These are phyloP conservation scores for Echinops telfairi DNA, from an alignment of 2,113 vertebrate genomes.

Conservation along the genomic window DNA sequence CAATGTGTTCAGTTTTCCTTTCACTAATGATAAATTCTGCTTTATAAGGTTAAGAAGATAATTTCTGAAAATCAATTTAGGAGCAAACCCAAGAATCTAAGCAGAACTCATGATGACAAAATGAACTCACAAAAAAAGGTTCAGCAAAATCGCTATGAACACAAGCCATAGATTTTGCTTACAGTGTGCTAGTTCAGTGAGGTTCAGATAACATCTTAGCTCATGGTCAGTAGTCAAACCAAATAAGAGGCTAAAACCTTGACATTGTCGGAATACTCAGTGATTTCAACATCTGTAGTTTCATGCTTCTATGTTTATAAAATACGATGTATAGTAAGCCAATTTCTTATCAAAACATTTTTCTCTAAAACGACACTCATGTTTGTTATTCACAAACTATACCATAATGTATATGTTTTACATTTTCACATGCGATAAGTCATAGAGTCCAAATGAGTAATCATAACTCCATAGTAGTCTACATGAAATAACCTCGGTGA, in stretches of 20 bases:
- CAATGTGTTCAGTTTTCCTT: not conserved
- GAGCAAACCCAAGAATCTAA: conserved; percentile 30
- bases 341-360: not conserved
- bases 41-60: conserved; percentile 1
- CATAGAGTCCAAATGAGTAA: not conserved
- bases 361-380: not conserved
- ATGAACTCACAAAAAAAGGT: not conserved
- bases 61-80: conserved; percentile 32
- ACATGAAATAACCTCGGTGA: not conserved
- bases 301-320: not conserved
- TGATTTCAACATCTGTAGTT: conserved; percentile 66
- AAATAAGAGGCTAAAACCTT: conserved; percentile 60
- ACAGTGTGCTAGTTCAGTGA: conserved; percentile 51
- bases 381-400: not conserved
- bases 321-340: conserved; percentile 9
- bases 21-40: not conserved
- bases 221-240: conserved; percentile 56
- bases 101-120: conserved; percentile 6
- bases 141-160: conserved; percentile 34
- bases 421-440: not conserved
- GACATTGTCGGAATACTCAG: conserved; percentile 58
- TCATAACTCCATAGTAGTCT: not conserved
- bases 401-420: not conserved
- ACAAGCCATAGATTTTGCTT: conserved; percentile 48
- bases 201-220: conserved; percentile 64